A percentile compares a stretch with the other conserved stretches of the same genome.
Evolutionary conservation across 2,797 vertebrate species (phyloP).

Genomic region (Sphenodon punctatus): DNA sequence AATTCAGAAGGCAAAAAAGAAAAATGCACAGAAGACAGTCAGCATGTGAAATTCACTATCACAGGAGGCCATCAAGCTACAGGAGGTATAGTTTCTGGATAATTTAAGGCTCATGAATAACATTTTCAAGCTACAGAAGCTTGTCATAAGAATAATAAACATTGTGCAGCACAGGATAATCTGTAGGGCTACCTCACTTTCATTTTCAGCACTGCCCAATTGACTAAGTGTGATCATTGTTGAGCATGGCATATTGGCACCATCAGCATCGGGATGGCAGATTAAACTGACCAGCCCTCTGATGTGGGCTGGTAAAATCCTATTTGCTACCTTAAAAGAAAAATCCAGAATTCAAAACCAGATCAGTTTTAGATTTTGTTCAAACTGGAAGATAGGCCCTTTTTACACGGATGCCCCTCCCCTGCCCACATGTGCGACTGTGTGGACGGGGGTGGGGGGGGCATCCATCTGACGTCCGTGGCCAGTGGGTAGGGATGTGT

Average conservation of each 20-base stretch:
- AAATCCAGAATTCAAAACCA: not conserved
- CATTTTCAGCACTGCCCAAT: not conserved
- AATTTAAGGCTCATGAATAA: too few species aligned
- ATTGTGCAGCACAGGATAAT: too few species aligned
- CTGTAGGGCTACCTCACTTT: not conserved
- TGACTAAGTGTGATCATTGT: not conserved
- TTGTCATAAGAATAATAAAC: too few species aligned
- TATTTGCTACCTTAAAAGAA: not conserved
- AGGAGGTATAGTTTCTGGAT: too few species aligned
- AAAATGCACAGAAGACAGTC: not conserved
- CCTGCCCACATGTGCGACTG: too few species aligned
- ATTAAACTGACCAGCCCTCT: not conserved
- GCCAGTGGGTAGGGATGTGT: too few species aligned
- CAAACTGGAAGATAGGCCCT: conserved; percentile 50
- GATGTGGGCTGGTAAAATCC: not conserved
- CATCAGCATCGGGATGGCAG: not conserved
- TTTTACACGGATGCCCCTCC: too few species aligned
- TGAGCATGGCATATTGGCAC: too few species aligned
- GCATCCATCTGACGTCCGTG: too few species aligned
- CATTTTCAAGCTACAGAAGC: too few species aligned
- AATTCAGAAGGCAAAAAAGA: too few species aligned
- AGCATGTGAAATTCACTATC: not conserved
- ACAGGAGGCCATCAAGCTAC: not conserved
- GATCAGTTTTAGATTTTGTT: not conserved
- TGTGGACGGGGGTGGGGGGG: too few species aligned